Evolutionary conservation across 2,113 vertebrate species (phyloP), one percentile per base, ranked within the genome.

Genomic region (Oncorhynchus clarkii): DNA sequence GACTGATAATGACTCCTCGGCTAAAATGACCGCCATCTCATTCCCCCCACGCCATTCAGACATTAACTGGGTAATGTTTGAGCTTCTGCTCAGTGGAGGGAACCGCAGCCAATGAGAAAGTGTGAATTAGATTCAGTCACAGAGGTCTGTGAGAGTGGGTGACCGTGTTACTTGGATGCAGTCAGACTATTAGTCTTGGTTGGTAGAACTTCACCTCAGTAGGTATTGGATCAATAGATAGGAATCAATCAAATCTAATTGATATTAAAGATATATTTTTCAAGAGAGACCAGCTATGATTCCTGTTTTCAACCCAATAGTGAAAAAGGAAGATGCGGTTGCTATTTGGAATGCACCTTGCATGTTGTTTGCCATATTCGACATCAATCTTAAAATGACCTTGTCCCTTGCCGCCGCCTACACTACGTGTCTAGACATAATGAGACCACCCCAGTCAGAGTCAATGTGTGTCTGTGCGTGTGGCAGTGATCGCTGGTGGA

Each of bases 1-100:
- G 45, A 57, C 70, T 51, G 24, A 24, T 71, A 71, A 71, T 57
- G 70, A 54, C 70, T 71, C 48, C 22, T 54, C 70, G 14, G 4
- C 70, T 57, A 57, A 54, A 71, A 71, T 16, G 12, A 16, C 22
- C 48, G 13, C n/a, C 22, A 27, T 54, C 45, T 27, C 49, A 22
- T 16, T 18, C 26, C 70, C 24, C 22, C 26, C 49, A 3, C 14
- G 11, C 12, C 62, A 27, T 27, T 65, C 24, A 26, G 62, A 65
- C 24, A 26, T 11, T 65, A 65, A 65, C 26, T 65, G 24, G 62
- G 62, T 27, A 26, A 65, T 26, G 22, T 65, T 24, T 65, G 62
- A 65, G 24, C 62, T 27, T 22, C 9, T 26, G 62, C 62, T 3
- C 62, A 4, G 62, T 26, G 22, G 62, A 65, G 62, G 22, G 14